phyloP scores from a whole-genome alignment of 2,113 vertebrate genomes.

The Balaeniceps rex region DNA sequence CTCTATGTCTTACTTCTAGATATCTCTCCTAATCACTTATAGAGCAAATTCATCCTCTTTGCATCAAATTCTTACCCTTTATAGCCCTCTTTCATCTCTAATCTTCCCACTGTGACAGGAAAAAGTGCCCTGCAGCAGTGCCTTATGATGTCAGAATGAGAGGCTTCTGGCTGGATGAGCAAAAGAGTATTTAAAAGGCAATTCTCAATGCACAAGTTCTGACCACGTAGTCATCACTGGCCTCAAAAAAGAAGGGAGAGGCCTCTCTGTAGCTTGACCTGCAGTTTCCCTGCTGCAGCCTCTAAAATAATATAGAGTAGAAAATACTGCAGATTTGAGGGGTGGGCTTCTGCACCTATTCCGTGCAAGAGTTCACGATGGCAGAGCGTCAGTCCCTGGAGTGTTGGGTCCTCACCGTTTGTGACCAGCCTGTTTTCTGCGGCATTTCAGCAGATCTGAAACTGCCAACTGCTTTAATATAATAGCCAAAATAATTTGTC shows the following conservation, averaged over 20 bases:
- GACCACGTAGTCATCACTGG: not conserved
- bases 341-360: not conserved
- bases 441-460: not conserved
- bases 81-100: not conserved
- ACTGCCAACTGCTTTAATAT: not conserved
- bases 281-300: not conserved
- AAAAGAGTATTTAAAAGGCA: not conserved
- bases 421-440: not conserved
- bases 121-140: not conserved
- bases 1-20: not conserved
- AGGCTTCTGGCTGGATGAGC: slow-evolving; percentile 1
- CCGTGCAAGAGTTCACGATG: not conserved
- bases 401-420: not conserved
- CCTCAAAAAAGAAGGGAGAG: not conserved
- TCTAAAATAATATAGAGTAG: not conserved
- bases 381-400: not conserved
- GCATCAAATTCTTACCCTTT: not conserved
- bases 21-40: not conserved
- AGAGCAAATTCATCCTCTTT: slow-evolving; percentile 2
- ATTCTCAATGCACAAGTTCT: not conserved
- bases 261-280: not conserved
- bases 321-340: not conserved
- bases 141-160: slow-evolving; percentile 17
- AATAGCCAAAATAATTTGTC: not conserved
- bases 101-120: slow-evolving; percentile 10